phyloP scores from a whole-genome alignment of 2,888 invertebrate genomes.

The Ochropacha duplaris region DNA sequence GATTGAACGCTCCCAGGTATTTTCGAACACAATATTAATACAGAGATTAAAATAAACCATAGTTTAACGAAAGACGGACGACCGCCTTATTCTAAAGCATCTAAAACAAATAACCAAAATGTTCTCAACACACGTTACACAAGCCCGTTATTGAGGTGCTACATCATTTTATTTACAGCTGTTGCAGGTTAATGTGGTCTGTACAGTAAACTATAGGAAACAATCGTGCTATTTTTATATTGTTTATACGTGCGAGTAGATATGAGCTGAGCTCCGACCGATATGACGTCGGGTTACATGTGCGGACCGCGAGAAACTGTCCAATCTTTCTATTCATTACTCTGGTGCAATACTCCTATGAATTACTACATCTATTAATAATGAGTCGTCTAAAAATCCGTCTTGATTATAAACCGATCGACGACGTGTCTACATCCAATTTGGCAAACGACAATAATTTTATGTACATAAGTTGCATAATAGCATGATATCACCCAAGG shows the following conservation, averaged over 20 bases:
- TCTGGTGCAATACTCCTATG: not conserved
- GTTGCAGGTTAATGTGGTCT: conserved; percentile 69
- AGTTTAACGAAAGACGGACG: conserved; percentile 69
- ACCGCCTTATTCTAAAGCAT: conserved; percentile 52
- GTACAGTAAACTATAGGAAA: conserved; percentile 65
- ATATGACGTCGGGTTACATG: not conserved
- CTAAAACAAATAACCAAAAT: conserved; percentile 77
- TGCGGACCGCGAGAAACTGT: not conserved
- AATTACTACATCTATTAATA: not conserved
- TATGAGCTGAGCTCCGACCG: conserved; percentile 27
- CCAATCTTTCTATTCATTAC: not conserved
- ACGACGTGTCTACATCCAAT: conserved; percentile 49
- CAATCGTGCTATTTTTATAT: conserved; percentile 67
- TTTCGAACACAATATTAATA: conserved; percentile 73
- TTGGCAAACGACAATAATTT: conserved; percentile 56
- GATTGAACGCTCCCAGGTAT: conserved; percentile 78
- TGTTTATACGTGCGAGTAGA: conserved; percentile 51
- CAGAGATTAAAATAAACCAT: conserved; percentile 73
- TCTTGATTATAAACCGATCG: conserved; percentile 52
- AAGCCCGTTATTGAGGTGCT: conserved; percentile 71
- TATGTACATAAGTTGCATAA: conserved; percentile 57
- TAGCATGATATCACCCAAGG: conserved; percentile 54
- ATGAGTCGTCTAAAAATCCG: not conserved
- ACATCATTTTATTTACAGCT: conserved; percentile 78
- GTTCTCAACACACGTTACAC: conserved; percentile 66